Base-by-base conservation (phyloP, 2,888 invertebrate genomes). In the Tachina lurida region DNA sequence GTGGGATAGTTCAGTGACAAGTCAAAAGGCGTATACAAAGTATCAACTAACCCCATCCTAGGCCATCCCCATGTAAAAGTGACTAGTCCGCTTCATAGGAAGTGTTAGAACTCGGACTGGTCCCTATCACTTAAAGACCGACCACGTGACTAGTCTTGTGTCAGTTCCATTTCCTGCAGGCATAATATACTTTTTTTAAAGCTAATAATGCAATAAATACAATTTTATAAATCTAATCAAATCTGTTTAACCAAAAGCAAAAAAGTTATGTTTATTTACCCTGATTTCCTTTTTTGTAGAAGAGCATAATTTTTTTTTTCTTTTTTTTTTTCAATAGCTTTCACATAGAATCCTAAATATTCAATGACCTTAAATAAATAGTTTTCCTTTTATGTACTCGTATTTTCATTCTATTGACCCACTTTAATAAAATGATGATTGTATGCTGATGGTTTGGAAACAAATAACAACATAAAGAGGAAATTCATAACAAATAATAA, bases 341-440 rank as follows among this genome's bases (percentile, higher is more conserved):
- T 56, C 58, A 56, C 41, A 10, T 31, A 41, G 10, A 63, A 65
- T 73, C 39, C 71, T 60, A 73, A 65, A 83, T 77, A 77, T 52
- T 58, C 71, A 83, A 1, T 83, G 77, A 83, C 77, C 83, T 77
- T 83, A 71, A 77, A 67, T 52, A 63, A 73, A 74, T 74, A 80
- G 45, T 75, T 73, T 73, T 83, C 58, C 31, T 45, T 39, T 56
- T 49, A 58, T 31, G 31, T 31, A n/a, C n/a, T n/a, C n/a, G n/a
- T n/a, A 31, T 62, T 67, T 56, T 19, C n/a, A 49, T 65, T 80
- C 49, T 68, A 81, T 75, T 81, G 81, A 81, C 81, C 81, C 62
- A 81, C 45, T 81, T 81, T 68, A 68, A 47, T 68, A 47, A 74
- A 49, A 74, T 80, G 41, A 49, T 74, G 60, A 67, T 80, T 8